Conservation (phyloP, 53 echinoderm and acorn worm genomes). For the Stichopus horrens region DNA sequence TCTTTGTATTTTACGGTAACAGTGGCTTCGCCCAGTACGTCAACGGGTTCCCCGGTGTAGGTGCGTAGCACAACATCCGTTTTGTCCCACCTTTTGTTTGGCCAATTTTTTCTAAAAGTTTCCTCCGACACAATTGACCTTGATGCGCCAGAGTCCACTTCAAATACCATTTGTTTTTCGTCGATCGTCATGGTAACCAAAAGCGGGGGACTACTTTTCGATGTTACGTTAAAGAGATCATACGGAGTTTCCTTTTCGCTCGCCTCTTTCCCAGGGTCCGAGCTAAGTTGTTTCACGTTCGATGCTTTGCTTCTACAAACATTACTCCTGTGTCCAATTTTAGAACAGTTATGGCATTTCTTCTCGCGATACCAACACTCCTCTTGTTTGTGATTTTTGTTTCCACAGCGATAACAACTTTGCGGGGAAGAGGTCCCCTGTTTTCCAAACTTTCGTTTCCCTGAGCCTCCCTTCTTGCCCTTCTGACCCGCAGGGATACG, state of each 20-base stretch:
- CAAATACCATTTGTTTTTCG: neutral
- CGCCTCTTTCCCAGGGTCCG: neutral
- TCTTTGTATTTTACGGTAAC: constrained; percentile 28
- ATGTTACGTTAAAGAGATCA: neutral
- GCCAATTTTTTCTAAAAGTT: constrained; percentile 10
- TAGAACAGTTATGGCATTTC: constrained; percentile 36
- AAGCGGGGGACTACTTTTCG: neutral
- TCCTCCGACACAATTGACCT: constrained; percentile 1
- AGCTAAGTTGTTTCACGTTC: neutral
- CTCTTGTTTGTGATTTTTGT: constrained; percentile 32
- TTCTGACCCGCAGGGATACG: constrained; percentile 12
- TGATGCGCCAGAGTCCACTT: constrained; percentile 52
- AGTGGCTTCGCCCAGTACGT: neutral
- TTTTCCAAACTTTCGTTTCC: neutral
- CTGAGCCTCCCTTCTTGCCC: neutral
- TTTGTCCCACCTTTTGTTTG: neutral
- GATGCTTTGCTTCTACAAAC: constrained; percentile 36
- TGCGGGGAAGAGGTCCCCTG: neutral
- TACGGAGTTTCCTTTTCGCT: constrained; percentile 21
- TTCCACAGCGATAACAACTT: constrained; percentile 49
- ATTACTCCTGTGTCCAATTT: constrained; percentile 39
- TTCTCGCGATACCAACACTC: constrained; percentile 8
- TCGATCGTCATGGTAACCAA: constrained; percentile 6
- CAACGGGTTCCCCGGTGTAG: constrained; percentile 32
- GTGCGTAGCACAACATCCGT: constrained; percentile 18